Percentiles rank a stretch among this genome's conserved stretches.
Conservation (phyloP, 92 coral and sea anemone genomes). For the Zoanthus gigantus region DNA sequence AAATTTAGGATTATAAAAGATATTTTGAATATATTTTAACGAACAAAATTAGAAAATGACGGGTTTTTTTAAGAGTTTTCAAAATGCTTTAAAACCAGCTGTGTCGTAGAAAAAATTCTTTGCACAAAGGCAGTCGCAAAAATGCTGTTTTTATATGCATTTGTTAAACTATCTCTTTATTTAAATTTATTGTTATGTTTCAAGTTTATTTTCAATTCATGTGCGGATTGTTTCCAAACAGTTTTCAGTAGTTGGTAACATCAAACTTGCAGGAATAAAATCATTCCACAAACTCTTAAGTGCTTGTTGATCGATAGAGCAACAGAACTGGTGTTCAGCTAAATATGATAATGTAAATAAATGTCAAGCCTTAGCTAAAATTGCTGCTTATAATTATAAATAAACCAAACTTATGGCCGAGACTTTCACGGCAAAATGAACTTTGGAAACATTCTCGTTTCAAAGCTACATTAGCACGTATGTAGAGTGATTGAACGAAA, state of each 20-base stretch:
- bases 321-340: neutral
- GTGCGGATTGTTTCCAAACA: no score
- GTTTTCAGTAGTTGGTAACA: no score
- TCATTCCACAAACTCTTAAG: neutral
- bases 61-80: neutral
- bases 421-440: neutral
- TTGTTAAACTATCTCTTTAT: neutral
- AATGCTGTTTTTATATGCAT: neutral
- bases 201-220: no score
- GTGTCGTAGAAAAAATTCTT: neutral
- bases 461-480: slow-evolving; percentile 12
- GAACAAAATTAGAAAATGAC: neutral
- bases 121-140: neutral
- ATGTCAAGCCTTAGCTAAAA: neutral
- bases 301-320: neutral
- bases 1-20: neutral
- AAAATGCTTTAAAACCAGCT: neutral
- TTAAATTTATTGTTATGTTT: neutral
- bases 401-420: slow-evolving; percentile 10
- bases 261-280: no score
- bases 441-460: neutral
- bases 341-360: neutral
- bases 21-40: neutral
- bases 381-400: neutral
- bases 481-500: neutral